These are phyloP conservation scores for Ciona savignyi DNA, from an alignment of 23 tunicate genomes.

Conservation along the genomic window DNA sequence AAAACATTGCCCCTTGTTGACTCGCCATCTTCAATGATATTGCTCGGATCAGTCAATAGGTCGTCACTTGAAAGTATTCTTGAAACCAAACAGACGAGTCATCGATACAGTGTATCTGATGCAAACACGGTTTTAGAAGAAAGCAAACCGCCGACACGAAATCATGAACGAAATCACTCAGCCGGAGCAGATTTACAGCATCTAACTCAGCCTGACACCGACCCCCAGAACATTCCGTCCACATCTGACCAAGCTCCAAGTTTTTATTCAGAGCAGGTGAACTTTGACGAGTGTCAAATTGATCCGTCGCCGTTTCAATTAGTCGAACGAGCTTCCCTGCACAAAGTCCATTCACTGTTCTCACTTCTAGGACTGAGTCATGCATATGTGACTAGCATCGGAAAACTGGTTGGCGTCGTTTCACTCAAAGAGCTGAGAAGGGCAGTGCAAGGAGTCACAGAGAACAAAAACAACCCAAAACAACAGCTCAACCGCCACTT, in stretches of 20 bases:
- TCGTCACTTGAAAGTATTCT: constrained; percentile 16
- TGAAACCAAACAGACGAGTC: background rate
- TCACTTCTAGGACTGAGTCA: constrained; percentile 52
- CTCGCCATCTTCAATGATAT: constrained; percentile 36
- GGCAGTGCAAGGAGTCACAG: background rate
- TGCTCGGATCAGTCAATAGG: constrained; percentile 58
- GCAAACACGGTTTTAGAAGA: too few species aligned
- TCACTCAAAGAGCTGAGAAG: constrained; percentile 13
- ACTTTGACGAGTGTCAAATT: constrained; percentile 45
- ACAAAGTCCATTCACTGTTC: constrained; percentile 76
- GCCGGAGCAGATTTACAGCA: constrained; percentile 46
- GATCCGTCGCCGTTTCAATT: constrained; percentile 82
- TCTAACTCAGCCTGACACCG: background rate
- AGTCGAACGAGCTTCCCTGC: constrained; percentile 70
- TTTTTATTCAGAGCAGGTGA: constrained; percentile 10
- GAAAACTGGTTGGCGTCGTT: constrained; percentile 74
- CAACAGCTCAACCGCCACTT: too few species aligned
- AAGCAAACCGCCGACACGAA: background rate
- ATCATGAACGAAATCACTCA: constrained; percentile 25
- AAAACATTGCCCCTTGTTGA: constrained; percentile 64
- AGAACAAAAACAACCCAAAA: too few species aligned
- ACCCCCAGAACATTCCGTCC: background rate
- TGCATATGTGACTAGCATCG: constrained; percentile 69
- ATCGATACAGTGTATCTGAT: background rate
- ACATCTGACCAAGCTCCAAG: too few species aligned